Evolutionary conservation across 2,797 vertebrate genomes (phyloP), one percentile per base, ranked within the genome.

Genomic region (Muscicapa comitata): DNA sequence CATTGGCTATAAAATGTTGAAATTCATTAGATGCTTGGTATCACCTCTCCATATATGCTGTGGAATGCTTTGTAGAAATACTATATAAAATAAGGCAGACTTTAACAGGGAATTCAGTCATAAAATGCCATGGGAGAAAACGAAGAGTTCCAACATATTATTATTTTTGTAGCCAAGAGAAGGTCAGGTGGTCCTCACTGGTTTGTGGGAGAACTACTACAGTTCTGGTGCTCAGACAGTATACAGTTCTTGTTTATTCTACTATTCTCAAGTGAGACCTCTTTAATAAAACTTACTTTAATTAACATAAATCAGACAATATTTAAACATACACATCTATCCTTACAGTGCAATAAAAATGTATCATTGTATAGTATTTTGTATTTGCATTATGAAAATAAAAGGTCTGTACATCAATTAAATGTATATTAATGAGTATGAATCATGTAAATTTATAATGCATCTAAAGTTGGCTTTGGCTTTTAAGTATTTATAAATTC

Each of bases 61-160:
- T 98, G 98, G 98, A 98, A 98, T 98, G 98, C 98, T 98, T 97
- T 98, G 98, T 99, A 99, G 99, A 99, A 99, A 99, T 98, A 98
- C 98, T 98, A 97, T 99, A 99, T 98, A 99, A 99, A 99, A 99
- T 99, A 99, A 99, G 99, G 98, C 98, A 99, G 98, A 98, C 97
- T 98, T 98, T 98, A 98, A 98, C 98, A 98, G 98, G 98, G 98
- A 98, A 98, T 98, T 98, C 98, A 98, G 97, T 96, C 98, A 98
- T 97, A 98, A 99, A 99, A 98, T 97, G 97, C 98, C 97, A 97
- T 94, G 94, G 97, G 97, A 98, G 97, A 95, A 91, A 93, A 96
- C 81, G 97, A 88, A 91, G 98, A 97, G 97, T 98, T 98, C 97
- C 96, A 98, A 97, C 97, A 97, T 96, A 97, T 96, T 98, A 98